Conservation (phyloP, 2,797 vertebrate genomes). For the Schizopygopsis malacanthus region DNA sequence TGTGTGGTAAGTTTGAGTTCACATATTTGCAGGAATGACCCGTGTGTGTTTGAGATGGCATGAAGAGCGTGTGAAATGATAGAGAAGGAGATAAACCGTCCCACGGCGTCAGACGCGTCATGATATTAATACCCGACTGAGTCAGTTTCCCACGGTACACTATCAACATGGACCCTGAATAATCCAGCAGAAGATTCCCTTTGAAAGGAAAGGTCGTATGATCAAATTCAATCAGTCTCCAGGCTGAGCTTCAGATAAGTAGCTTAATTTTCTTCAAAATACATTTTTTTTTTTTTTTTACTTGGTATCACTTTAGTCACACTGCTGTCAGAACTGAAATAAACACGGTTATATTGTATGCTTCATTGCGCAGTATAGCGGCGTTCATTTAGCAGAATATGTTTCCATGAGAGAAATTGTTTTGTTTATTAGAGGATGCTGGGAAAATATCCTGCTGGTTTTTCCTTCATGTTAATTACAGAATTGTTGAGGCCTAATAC, state of each 20-base stretch:
- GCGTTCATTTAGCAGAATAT: neutral
- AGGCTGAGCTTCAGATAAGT: slow-evolving; percentile 32
- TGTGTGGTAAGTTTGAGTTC: neutral
- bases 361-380: slow-evolving; percentile 3
- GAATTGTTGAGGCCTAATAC: slow-evolving; percentile 6
- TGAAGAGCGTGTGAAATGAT: neutral
- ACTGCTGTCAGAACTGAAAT: slow-evolving; percentile 12
- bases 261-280: neutral
- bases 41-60: neutral
- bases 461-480: slow-evolving; percentile 13
- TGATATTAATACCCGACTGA: slow-evolving; percentile 16
- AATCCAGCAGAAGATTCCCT: slow-evolving; percentile 3
- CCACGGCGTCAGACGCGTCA: neutral
- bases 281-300: neutral
- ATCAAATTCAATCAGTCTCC: slow-evolving; percentile 49
- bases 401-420: neutral
- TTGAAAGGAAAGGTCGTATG: slow-evolving; percentile 5
- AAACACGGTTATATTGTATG: neutral
- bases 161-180: slow-evolving; percentile 17
- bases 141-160: slow-evolving; percentile 28
- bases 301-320: neutral
- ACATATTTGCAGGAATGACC: neutral
- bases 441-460: slow-evolving; percentile 1
- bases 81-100: neutral
- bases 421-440: slow-evolving; percentile 8